Percentiles rank a stretch among this genome's conserved stretches.
Conservation (phyloP, 2,113 vertebrate genomes). For the Nasalis larvatus region DNA sequence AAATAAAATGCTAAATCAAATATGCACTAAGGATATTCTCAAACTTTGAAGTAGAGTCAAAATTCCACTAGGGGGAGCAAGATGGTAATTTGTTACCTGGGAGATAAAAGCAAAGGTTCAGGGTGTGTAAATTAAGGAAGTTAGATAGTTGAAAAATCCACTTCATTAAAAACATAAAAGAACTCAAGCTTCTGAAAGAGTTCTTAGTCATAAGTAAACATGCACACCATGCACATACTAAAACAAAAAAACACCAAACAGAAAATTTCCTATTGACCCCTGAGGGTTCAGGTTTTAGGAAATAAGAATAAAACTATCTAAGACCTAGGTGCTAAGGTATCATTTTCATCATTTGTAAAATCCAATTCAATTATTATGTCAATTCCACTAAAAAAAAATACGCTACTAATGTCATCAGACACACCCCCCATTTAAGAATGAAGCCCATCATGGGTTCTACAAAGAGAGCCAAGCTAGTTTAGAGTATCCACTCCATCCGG, state of each 20-base stretch:
- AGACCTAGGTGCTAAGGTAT: background rate
- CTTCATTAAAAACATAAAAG: slow-evolving; percentile 6
- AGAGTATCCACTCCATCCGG: background rate
- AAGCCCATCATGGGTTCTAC: background rate
- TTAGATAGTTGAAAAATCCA: background rate
- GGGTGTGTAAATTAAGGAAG: background rate
- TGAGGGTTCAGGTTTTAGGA: background rate
- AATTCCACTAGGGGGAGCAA: slow-evolving; percentile 73
- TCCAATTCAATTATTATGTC: background rate
- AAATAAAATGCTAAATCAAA: background rate
- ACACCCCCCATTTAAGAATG: background rate
- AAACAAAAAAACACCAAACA: background rate
- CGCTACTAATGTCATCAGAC: background rate
- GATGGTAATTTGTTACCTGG: slow-evolving; percentile 57
- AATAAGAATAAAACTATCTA: background rate
- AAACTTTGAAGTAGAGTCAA: background rate
- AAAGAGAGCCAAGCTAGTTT: background rate
- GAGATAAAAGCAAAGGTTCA: background rate
- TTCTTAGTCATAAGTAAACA: slow-evolving; percentile 10
- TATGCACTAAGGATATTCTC: background rate
- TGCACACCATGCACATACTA: background rate
- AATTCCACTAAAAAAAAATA: background rate
- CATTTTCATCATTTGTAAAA: slow-evolving; percentile 1
- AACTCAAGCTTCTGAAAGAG: background rate
- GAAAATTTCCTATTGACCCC: background rate